Evolutionary conservation across 1,140 invertebrate genomes (phyloP).

Genomic region (Pachyrhynchus sulphureomaculatus): DNA sequence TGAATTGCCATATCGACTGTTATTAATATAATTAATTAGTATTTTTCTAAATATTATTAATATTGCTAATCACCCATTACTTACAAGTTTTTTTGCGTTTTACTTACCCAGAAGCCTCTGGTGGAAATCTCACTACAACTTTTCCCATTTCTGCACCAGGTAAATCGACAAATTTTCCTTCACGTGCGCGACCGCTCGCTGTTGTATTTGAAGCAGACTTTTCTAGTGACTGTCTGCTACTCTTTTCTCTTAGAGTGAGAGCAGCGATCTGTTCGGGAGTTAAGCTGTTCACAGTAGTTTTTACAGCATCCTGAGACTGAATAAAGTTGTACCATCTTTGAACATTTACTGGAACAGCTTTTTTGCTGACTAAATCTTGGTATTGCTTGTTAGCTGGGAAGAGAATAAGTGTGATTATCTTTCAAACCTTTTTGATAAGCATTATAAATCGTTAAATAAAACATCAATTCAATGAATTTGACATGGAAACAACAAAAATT

Average conservation of each 20-base stretch:
- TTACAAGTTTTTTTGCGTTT: no score
- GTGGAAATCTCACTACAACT: conserved; percentile 94
- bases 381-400: conserved; percentile 40
- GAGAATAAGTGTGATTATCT: not conserved
- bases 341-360: conserved; percentile 63
- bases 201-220: conserved; percentile 22
- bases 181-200: conserved; percentile 62
- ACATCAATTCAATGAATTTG: no score
- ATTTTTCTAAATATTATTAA: no score
- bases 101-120: conserved; percentile 91
- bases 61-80: no score
- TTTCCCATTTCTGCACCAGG: conserved; percentile 95
- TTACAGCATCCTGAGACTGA: conserved; percentile 59
- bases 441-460: no score
- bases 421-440: no score
- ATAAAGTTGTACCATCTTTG: conserved; percentile 72
- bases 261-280: conserved; percentile 57
- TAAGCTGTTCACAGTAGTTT: conserved; percentile 57
- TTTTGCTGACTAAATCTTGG: conserved; percentile 49
- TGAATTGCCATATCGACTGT: no score
- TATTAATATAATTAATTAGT: no score
- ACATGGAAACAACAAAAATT: no score
- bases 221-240: conserved; percentile 30
- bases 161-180: conserved; percentile 96
- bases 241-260: conserved; percentile 24